Conservation (phyloP, 2,113 vertebrate species). For the Neodon shergylaensis region DNA sequence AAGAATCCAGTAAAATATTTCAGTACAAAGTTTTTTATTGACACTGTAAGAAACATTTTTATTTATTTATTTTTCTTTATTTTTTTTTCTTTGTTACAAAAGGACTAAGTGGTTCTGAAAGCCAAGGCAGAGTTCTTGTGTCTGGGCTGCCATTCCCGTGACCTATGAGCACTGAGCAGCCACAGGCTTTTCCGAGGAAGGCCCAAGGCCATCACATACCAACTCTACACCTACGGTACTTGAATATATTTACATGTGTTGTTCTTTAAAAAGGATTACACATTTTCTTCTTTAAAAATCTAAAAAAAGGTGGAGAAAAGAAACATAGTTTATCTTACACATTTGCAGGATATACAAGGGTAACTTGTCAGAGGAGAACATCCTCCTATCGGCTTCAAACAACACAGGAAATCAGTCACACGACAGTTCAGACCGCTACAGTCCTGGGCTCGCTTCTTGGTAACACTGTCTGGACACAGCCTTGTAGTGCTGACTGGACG, state of each 20-base stretch:
- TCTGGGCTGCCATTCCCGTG: constrained; percentile 86
- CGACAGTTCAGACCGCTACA: constrained; percentile 83
- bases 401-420: constrained; percentile 82
- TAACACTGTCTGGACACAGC: constrained; percentile 61
- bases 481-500: constrained; percentile 84
- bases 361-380: constrained; percentile 84
- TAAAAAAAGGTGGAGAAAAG: constrained; percentile 83
- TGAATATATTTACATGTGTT: constrained; percentile 94
- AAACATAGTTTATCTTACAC: constrained; percentile 88
- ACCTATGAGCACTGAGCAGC: constrained; percentile 84
- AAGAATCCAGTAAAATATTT: constrained; percentile 71
- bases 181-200: constrained; percentile 88
- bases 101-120: constrained; percentile 94
- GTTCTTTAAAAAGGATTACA: constrained; percentile 89
- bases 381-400: constrained; percentile 80
- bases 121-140: constrained; percentile 87
- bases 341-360: constrained; percentile 85
- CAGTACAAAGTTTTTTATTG: constrained; percentile 97
- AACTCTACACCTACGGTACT: constrained; percentile 92
- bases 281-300: constrained; percentile 85
- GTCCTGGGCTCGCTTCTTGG: constrained; percentile 59
- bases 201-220: constrained; percentile 85
- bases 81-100: constrained; percentile 95
- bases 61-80: constrained; percentile 87
- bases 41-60: constrained; percentile 98